A percentile compares a stretch with the other conserved stretches of the same genome.
Evolutionary conservation across 2,797 vertebrate species (phyloP).

Genomic region (Psittacula derbiana): DNA sequence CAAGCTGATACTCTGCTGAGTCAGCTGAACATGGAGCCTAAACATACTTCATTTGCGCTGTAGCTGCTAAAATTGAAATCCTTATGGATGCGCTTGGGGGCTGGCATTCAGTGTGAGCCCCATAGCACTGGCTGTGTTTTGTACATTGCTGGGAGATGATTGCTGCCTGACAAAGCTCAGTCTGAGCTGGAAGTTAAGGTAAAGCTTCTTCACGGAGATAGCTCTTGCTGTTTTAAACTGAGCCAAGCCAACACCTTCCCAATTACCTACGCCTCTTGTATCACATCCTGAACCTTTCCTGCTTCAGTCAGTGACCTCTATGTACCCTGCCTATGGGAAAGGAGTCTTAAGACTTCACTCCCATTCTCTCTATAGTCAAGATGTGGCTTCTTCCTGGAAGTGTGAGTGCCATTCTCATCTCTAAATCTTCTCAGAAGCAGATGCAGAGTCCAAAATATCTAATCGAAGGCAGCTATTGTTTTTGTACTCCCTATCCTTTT

Average conservation of each 20-base stretch:
- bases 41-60: neutral
- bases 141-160: rapidly evolving
- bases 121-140: rapidly evolving
- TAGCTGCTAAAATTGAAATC: neutral
- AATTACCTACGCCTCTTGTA: neutral
- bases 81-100: neutral
- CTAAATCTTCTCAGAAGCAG: neutral
- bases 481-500: neutral
- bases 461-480: neutral
- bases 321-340: neutral
- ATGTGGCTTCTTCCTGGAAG: neutral
- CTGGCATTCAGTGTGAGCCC: rapidly evolving
- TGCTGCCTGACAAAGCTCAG: neutral
- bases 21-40: neutral
- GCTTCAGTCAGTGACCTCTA: neutral
- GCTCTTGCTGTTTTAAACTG: neutral
- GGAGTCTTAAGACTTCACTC: neutral
- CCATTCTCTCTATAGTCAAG: neutral
- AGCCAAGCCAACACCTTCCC: neutral
- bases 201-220: neutral
- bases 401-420: neutral
- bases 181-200: neutral
- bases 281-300: neutral
- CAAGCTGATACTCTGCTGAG: neutral
- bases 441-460: neutral